These are phyloP conservation scores for Thomomys bottae DNA, from an alignment of 2,113 vertebrate species.

Conservation along the genomic window DNA sequence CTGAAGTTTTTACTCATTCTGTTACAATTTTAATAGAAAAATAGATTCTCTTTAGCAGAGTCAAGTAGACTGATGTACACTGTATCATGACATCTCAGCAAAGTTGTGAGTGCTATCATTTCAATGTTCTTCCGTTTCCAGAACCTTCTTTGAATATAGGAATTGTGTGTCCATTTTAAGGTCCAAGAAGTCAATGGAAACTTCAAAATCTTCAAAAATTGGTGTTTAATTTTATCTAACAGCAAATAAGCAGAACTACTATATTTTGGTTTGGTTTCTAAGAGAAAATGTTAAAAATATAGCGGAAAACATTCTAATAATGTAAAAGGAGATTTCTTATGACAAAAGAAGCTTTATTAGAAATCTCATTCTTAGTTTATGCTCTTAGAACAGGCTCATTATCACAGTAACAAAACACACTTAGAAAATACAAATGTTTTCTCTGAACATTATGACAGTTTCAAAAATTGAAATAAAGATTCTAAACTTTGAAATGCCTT, in stretches of 20 bases:
- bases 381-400: not conserved
- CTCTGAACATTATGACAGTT: not conserved
- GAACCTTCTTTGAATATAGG: not conserved
- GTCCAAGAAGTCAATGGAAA: not conserved
- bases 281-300: not conserved
- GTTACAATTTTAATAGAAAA: not conserved
- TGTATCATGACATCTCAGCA: not conserved
- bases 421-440: not conserved
- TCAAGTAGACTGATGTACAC: rapidly evolving
- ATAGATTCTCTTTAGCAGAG: not conserved
- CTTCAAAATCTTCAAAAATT: not conserved
- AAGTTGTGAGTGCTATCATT: too few relatives aligned
- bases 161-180: not conserved
- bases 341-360: not conserved
- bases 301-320: not conserved
- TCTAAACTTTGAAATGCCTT: not conserved
- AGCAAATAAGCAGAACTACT: not conserved
- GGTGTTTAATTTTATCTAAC: not conserved
- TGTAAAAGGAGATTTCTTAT: not conserved
- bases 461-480: not conserved
- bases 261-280: not conserved
- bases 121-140: not conserved
- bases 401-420: not conserved
- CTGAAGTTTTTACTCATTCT: not conserved
- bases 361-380: not conserved